Evolutionary conservation across 1,140 invertebrate genomes (phyloP), one percentile per base, ranked within the genome.

Genomic region (Whitmania pigra): DNA sequence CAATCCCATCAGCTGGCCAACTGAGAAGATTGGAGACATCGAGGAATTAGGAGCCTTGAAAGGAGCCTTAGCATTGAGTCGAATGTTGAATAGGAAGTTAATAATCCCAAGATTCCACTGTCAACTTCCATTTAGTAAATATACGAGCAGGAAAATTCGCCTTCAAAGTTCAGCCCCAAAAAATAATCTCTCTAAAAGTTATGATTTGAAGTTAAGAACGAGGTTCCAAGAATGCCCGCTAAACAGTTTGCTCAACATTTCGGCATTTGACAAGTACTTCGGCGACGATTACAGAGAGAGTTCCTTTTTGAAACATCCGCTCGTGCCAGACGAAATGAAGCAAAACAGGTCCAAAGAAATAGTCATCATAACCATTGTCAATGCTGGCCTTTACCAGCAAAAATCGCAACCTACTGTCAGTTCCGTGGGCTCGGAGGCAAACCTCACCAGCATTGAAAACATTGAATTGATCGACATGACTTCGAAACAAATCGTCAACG

Each of bases 101-200:
- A 74, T 74, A 49, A 36, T 74, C 25, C 73, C 73, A 2, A 53
- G 70, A 27, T 74, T 74, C 67, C 70, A 74, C 53, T 74, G 71
- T 36, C 31, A 7, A 9, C 57, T 25, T 63, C 57, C 22, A 18
- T 13, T 63, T 3, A 63, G 15, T n/a, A 31, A 63, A 15, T 7
- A 11, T 2, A 11, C 11, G 29, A 63, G 22, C 9, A 63, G 17
- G 17, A 7, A 4, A 9, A 43, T 6, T 43, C 5, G 5, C 15
- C 13, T 49, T 49, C 43, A 49, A 49, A 49, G 9, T 49, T 49
- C 13, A 13, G 43, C 13, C 43, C 15, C 15, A 17, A 49, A 49
- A 49, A 49, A 36, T 6, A 36, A 49, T 49, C 43, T 49, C 43
- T 49, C 43, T 49, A 49, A 49, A 49, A 11, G 43, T 11, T 49